phyloP scores from a whole-genome alignment of 1,140 invertebrate species.

The Orussus abietinus region DNA sequence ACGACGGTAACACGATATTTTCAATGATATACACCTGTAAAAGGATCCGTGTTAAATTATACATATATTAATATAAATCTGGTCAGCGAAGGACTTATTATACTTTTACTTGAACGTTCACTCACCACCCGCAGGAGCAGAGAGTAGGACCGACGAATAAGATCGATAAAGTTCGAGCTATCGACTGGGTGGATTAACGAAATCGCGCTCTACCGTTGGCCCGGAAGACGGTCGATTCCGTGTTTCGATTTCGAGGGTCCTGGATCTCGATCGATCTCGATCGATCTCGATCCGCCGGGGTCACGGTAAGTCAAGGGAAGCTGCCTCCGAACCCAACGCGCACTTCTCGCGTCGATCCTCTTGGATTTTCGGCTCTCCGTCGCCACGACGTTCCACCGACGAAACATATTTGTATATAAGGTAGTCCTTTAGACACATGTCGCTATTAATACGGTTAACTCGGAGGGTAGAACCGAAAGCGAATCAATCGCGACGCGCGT shows the following conservation, averaged over 20 bases:
- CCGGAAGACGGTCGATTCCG: not conserved
- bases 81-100: not conserved
- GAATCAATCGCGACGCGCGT: not conserved
- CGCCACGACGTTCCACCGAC: not conserved
- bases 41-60: constrained; percentile 26
- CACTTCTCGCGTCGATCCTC: not conserved
- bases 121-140: not conserved
- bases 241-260: not conserved
- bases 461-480: not conserved
- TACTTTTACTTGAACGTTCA: not conserved
- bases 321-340: not conserved
- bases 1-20: constrained; percentile 29
- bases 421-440: not conserved
- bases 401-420: not conserved
- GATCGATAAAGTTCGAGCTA: not conserved
- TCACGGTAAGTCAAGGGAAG: not conserved
- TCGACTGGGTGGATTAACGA: not conserved
- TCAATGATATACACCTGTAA: constrained; percentile 30
- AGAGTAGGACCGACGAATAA: not conserved
- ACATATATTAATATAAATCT: not conserved
- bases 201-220: not conserved
- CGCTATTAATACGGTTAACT: not conserved
- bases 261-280: not conserved
- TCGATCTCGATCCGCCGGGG: not conserved
- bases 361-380: not conserved